Evolutionary conservation across 1,140 invertebrate species (phyloP).

Genomic region (Cydia amplana): DNA sequence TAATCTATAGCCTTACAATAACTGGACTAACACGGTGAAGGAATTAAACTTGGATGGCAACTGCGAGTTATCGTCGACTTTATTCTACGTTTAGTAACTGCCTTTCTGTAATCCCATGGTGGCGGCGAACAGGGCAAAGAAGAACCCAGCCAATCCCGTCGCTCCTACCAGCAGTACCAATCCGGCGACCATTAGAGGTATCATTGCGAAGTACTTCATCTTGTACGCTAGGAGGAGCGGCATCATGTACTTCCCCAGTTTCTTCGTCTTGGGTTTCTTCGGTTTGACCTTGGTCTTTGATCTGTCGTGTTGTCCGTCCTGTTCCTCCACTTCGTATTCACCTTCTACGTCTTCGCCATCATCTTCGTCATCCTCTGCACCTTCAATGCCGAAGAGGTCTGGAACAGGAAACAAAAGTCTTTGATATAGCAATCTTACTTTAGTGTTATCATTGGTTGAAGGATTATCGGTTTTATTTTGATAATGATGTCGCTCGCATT

Average conservation of each 20-base stretch:
- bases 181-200: slow-evolving; percentile 87
- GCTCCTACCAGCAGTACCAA: slow-evolving; percentile 86
- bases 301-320: slow-evolving; percentile 53
- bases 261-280: slow-evolving; percentile 78
- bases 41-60: slow-evolving; percentile 60
- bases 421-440: slow-evolving; percentile 1
- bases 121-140: slow-evolving; percentile 89
- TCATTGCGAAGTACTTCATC: slow-evolving; percentile 88
- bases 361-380: slow-evolving; percentile 54
- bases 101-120: slow-evolving; percentile 80
- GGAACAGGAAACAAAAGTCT: slow-evolving; percentile 43
- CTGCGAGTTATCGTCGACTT: slow-evolving; percentile 64
- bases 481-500: too few species aligned
- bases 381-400: slow-evolving; percentile 66
- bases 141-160: slow-evolving; percentile 89
- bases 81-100: slow-evolving; percentile 55
- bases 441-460: not conserved
- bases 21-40: slow-evolving; percentile 6
- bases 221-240: slow-evolving; percentile 89
- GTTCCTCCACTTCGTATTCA: slow-evolving; percentile 60
- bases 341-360: slow-evolving; percentile 60
- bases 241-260: slow-evolving; percentile 85
- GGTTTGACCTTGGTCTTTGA: slow-evolving; percentile 46
- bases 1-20: not conserved
- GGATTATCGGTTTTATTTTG: too few species aligned